Conservation (phyloP, 2,888 invertebrate genomes). For the Raillietiella orientalis region DNA sequence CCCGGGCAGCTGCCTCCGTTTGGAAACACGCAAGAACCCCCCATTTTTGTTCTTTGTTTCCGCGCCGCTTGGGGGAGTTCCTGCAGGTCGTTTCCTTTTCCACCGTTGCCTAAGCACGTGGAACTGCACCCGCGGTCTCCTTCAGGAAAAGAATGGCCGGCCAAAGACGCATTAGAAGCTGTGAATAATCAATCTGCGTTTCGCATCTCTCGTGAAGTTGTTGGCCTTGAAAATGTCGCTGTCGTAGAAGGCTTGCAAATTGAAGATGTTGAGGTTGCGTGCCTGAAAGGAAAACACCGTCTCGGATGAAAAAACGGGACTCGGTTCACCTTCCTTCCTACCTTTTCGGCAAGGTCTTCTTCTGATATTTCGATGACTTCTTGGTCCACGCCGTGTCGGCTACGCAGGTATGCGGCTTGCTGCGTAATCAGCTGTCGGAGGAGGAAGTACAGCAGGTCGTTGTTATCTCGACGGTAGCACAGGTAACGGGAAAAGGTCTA, state of each 20-base stretch:
- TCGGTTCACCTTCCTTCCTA: constrained; percentile 10
- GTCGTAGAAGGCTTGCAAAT: constrained; percentile 62
- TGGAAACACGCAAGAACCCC: no score
- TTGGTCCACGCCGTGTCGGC: constrained; percentile 17
- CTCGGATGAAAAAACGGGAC: background rate
- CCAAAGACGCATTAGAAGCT: no score
- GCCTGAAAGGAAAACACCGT: constrained; percentile 25
- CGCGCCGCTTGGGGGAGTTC: no score
- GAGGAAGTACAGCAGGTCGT: constrained; percentile 77
- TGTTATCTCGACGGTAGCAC: constrained; percentile 75
- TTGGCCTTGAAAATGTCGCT: constrained; percentile 64
- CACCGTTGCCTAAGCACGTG: no score
- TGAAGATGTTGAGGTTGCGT: constrained; percentile 58
- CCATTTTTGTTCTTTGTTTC: no score
- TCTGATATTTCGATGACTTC: constrained; percentile 51
- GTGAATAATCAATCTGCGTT: constrained; percentile 54
- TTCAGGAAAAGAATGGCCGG: no score
- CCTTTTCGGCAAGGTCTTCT: constrained; percentile 42
- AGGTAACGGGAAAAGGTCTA: constrained; percentile 80
- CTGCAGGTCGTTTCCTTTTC: no score
- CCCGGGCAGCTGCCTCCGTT: no score
- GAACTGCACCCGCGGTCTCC: no score
- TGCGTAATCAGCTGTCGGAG: constrained; percentile 72
- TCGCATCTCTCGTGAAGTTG: constrained; percentile 50
- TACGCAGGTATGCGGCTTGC: constrained; percentile 36